A percentile compares a stretch with the other conserved stretches of the same genome.
Conservation (phyloP, 2,797 vertebrate species). For the Sandelia bainsii region DNA sequence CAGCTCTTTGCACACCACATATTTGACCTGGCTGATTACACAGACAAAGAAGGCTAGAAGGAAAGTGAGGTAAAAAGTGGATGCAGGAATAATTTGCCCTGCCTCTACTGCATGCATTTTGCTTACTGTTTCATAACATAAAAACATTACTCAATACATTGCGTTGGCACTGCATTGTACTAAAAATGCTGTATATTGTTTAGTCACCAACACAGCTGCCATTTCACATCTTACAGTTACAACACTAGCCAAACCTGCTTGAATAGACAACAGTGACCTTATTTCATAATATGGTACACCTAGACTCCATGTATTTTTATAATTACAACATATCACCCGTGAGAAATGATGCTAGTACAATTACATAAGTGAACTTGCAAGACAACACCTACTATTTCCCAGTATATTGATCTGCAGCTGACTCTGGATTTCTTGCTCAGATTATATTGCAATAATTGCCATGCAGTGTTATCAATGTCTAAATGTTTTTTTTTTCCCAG, state of each 20-base stretch:
- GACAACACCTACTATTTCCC: constrained; percentile 14
- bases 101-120: constrained; percentile 41
- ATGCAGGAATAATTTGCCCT: constrained; percentile 64
- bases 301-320: background rate
- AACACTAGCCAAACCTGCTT: constrained; percentile 18
- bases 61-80: constrained; percentile 59
- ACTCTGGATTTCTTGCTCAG: background rate
- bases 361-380: constrained; percentile 32
- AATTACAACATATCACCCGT: constrained; percentile 24
- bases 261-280: constrained; percentile 8
- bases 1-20: constrained; percentile 63
- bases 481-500: background rate
- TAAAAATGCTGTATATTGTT: constrained; percentile 42
- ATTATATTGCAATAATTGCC: background rate
- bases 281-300: background rate
- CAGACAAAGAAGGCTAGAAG: constrained; percentile 60
- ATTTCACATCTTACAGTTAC: constrained; percentile 39
- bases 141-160: constrained; percentile 49
- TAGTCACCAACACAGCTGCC: constrained; percentile 27
- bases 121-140: constrained; percentile 45
- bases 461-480: background rate
- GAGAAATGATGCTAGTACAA: constrained; percentile 11
- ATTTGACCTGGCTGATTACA: constrained; percentile 73
- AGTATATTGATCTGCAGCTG: constrained; percentile 2
- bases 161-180: constrained; percentile 39